These are phyloP conservation scores for Callorhinus ursinus DNA, from an alignment of 2,113 vertebrate species.

Conservation along the genomic window DNA sequence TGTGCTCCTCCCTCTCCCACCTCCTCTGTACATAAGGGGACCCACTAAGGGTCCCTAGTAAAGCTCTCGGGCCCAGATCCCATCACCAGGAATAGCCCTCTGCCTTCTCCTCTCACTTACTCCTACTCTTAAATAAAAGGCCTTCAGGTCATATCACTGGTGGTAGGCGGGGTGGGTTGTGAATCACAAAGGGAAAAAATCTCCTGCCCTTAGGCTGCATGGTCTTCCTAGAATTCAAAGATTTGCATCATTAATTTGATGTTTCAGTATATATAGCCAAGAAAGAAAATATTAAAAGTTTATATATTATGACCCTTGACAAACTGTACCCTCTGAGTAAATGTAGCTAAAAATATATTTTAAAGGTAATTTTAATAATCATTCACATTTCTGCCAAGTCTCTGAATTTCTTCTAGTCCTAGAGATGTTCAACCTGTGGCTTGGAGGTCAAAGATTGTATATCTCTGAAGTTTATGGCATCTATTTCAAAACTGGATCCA, in stretches of 20 bases:
- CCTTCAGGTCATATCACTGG: background rate
- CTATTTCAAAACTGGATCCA: background rate
- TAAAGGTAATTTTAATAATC: conserved; percentile 18
- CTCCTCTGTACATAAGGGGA: background rate
- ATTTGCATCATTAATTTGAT: background rate
- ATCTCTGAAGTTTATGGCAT: background rate
- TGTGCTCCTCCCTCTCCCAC: background rate
- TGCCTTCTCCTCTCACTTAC: background rate
- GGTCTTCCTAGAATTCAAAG: background rate
- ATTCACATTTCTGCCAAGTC: background rate
- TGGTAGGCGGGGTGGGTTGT: background rate
- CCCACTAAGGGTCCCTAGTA: background rate
- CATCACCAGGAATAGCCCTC: background rate
- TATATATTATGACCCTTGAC: background rate
- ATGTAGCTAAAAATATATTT: background rate
- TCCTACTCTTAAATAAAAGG: background rate
- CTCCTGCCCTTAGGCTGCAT: background rate
- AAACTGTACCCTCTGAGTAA: conserved; percentile 20
- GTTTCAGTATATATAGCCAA: background rate
- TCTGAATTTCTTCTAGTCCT: background rate
- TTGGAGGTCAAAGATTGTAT: background rate
- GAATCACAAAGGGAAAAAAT: background rate
- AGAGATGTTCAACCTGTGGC: background rate
- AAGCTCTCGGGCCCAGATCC: background rate
- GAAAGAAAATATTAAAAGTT: background rate